These are phyloP conservation scores for Erebia ligea DNA, from an alignment of 2,888 invertebrate genomes.

Conservation along the genomic window DNA sequence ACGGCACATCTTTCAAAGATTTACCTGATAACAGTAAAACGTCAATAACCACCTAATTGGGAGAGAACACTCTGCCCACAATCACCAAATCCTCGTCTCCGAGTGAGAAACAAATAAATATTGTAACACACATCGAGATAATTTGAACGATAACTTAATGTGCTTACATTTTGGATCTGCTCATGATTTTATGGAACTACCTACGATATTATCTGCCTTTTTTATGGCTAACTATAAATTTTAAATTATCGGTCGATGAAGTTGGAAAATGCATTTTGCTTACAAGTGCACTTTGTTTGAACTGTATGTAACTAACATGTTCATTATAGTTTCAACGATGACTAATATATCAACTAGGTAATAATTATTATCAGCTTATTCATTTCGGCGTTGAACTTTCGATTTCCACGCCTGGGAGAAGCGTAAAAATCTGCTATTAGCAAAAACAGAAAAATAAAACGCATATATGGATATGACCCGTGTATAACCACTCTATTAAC, in stretches of 20 bases:
- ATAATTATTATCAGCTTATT: no score
- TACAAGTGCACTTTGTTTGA: conserved; percentile 2
- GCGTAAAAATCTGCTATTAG: neutral
- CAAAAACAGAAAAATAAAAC: conserved; percentile 1
- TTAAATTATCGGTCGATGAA: conserved; percentile 44
- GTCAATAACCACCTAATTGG: conserved; percentile 84
- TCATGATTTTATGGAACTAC: conserved; percentile 82
- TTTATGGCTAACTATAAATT: conserved; percentile 44
- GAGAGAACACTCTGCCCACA: conserved; percentile 75
- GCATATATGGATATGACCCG: neutral
- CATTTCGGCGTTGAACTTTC: neutral
- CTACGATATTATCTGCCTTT: conserved; percentile 62
- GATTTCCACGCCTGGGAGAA: neutral
- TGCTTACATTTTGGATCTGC: conserved; percentile 82
- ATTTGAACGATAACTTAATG: conserved; percentile 80
- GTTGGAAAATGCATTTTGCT: conserved; percentile 27
- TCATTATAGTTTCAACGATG: neutral
- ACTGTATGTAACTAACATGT: neutral
- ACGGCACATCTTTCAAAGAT: conserved; percentile 69
- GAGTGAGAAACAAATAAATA: conserved; percentile 82
- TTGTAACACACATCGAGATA: conserved; percentile 79
- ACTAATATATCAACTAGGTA: no score
- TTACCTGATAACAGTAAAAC: conserved; percentile 79
- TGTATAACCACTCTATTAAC: conserved; percentile 42
- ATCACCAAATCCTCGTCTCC: conserved; percentile 60